Evolutionary conservation across 2,113 vertebrate genomes (phyloP).

Genomic region (Sitta europaea): DNA sequence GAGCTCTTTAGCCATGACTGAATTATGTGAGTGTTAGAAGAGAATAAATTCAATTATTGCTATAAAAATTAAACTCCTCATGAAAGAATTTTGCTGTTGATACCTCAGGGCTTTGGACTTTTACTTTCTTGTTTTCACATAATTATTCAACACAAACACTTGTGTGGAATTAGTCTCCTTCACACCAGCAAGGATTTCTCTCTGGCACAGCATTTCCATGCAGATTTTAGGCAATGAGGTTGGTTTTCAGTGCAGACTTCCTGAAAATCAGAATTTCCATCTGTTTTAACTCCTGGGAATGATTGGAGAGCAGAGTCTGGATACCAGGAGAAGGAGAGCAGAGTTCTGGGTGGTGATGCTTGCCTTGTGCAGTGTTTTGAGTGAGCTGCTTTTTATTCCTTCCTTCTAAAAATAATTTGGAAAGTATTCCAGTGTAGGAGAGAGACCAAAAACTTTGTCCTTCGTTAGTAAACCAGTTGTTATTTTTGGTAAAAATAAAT

Average conservation of each 20-base stretch:
- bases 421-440: background rate
- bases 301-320: background rate
- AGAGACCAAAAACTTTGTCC: background rate
- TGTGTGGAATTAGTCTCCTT: background rate
- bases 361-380: background rate
- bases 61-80: background rate
- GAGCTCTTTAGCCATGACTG: background rate
- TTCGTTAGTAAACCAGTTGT: background rate
- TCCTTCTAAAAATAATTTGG: background rate
- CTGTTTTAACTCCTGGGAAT: background rate
- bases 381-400: background rate
- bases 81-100: background rate
- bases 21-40: background rate
- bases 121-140: background rate
- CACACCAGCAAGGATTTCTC: background rate
- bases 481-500: background rate
- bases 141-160: constrained; percentile 16
- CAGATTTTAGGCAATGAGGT: background rate
- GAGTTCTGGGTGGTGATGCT: background rate
- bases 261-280: background rate
- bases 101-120: constrained; percentile 15
- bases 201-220: background rate
- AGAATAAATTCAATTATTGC: background rate
- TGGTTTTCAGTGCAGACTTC: background rate
- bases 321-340: background rate